Conservation (phyloP, 53 echinoderm and acorn worm species). For the Stichopus horrens region DNA sequence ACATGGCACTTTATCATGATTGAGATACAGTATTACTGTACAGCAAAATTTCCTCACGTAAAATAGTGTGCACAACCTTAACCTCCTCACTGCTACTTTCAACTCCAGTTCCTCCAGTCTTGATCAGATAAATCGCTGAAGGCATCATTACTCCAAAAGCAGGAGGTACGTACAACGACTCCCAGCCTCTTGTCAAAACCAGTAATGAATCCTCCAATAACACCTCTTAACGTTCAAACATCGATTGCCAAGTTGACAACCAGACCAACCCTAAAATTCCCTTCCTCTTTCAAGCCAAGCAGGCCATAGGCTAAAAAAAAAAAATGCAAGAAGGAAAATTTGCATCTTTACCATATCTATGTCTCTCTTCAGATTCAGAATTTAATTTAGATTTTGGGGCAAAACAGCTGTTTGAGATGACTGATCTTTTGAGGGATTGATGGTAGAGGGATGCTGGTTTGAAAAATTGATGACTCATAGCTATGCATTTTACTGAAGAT, state of each 20-base stretch:
- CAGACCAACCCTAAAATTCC: background rate
- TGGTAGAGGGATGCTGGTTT: background rate
- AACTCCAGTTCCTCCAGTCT: background rate
- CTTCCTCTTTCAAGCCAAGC: background rate
- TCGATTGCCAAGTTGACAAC: slow-evolving; percentile 9
- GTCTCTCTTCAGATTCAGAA: background rate
- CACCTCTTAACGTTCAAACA: slow-evolving; percentile 9
- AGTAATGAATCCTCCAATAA: slow-evolving; percentile 9
- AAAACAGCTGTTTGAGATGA: slow-evolving; percentile 42
- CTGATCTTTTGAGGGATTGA: slow-evolving; percentile 31
- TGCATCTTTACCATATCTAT: background rate
- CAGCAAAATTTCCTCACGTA: too few relatives aligned
- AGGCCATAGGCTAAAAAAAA: slow-evolving; percentile 11
- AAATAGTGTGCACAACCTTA: too few relatives aligned
- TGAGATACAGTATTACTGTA: too few relatives aligned
- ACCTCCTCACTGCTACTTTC: background rate
- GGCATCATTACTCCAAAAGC: slow-evolving; percentile 31
- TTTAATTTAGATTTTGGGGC: background rate
- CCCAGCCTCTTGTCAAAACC: background rate
- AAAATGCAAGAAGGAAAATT: background rate
- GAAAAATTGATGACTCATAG: background rate
- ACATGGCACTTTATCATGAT: too few relatives aligned
- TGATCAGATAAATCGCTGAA: slow-evolving; percentile 32
- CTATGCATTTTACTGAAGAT: background rate
- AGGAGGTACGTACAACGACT: background rate